A percentile compares a stretch with the other conserved stretches of the same genome.
phyloP scores from a whole-genome alignment of 2,113 vertebrate species.

The Melanerpes aurifrons region DNA sequence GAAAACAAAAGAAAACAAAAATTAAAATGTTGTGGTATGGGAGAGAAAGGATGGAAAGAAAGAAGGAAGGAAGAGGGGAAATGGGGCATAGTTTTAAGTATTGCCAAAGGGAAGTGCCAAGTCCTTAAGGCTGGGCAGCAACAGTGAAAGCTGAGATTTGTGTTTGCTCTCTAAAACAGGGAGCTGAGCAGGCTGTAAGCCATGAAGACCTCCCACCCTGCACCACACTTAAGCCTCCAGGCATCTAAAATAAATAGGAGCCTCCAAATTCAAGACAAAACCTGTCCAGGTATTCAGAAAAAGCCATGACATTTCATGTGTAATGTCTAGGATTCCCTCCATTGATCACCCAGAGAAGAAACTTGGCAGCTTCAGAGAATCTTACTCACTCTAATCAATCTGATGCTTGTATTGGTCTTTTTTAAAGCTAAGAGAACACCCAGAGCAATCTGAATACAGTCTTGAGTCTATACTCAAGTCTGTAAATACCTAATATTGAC shows the following conservation, averaged over 20 bases:
- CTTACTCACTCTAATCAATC: neutral
- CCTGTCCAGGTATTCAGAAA: neutral
- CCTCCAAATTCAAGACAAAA: neutral
- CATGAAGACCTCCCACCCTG: neutral
- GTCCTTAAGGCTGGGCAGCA: neutral
- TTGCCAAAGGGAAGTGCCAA: neutral
- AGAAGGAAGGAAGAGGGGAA: neutral
- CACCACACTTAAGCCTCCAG: neutral
- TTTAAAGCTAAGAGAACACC: neutral
- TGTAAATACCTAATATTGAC: neutral
- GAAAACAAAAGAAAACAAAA: neutral
- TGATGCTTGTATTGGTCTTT: neutral
- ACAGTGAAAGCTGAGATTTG: neutral
- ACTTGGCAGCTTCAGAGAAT: neutral
- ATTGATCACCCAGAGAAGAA: neutral
- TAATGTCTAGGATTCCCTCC: accelerated
- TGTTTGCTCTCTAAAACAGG: neutral
- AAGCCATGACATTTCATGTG: neutral
- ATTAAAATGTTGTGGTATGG: neutral
- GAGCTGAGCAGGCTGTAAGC: neutral
- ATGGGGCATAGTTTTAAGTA: neutral
- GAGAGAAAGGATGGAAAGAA: neutral
- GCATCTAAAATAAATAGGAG: neutral
- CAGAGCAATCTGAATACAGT: neutral
- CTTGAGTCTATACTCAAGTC: neutral